Conservation (phyloP, 2,797 vertebrate genomes). For the Hydrocynus forskahlii region DNA sequence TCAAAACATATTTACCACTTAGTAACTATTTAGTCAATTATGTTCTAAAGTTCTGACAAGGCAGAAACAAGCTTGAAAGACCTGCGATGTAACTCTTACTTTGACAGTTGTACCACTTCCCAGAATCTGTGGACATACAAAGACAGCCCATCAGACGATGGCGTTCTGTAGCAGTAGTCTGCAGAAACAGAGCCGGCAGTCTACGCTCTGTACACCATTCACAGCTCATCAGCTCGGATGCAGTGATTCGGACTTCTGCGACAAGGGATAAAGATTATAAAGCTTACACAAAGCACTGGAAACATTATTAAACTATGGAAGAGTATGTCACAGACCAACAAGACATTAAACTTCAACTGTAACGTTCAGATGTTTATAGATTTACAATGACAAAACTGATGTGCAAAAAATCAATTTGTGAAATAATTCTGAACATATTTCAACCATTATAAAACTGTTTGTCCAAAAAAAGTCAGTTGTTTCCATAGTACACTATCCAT, state of each 20-base stretch:
- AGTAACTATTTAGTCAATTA: too few species aligned
- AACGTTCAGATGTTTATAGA: too few species aligned
- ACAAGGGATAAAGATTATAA: neutral
- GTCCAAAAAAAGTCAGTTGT: too few species aligned
- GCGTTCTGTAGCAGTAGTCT: conserved; percentile 74
- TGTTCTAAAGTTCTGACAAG: too few species aligned
- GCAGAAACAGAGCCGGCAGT: conserved; percentile 82
- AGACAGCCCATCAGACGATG: conserved; percentile 75
- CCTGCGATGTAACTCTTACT: conserved; percentile 73
- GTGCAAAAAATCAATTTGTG: neutral
- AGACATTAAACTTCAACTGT: too few species aligned
- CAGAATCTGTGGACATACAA: conserved; percentile 74
- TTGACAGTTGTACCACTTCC: conserved; percentile 77
- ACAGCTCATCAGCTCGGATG: conserved; percentile 81
- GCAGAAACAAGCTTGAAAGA: neutral
- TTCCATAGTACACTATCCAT: neutral
- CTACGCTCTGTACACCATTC: conserved; percentile 82
- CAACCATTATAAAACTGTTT: neutral
- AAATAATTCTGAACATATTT: neutral
- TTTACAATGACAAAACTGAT: neutral
- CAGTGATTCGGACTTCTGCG: conserved; percentile 75
- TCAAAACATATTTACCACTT: too few species aligned
- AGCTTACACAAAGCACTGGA: neutral
- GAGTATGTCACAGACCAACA: too few species aligned
- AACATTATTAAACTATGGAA: too few species aligned